Evolutionary conservation across 2,113 vertebrate species (phyloP), one percentile per base, ranked within the genome.

Genomic region (Papio anubis): DNA sequence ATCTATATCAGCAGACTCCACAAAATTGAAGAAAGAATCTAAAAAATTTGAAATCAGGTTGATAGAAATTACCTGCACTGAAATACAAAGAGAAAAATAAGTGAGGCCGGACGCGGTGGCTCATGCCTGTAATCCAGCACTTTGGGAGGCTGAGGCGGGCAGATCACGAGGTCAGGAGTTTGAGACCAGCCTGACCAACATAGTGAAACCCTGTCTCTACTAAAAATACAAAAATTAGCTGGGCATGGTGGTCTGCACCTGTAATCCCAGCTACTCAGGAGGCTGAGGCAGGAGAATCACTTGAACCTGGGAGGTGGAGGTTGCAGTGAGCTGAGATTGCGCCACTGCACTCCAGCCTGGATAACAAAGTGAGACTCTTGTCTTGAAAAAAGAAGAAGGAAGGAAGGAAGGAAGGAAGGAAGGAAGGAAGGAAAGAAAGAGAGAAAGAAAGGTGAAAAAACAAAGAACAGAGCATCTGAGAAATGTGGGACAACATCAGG

Each of bases 21-120:
- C 43, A 38, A 38, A 90, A 84, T 30, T 38, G 70, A 94, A 21
- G 27, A 43, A 90, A 76, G 57, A 94, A 72, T 45, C 72, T 27
- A 11, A 21, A 40, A 72, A 23, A 90, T 76, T 2, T 68, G 75
- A 80, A 84, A 48, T 27, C 21, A 75, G n/a, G 30, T 52, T 70
- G 61, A n/a, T 43, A 64, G 68, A 90, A 83, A 55, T 64, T 43
- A 75, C 50, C 78, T 7, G 52, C 35, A 55, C 45, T 76, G 57
- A 88, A 88, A 50, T 35, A 75, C 6, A 50, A 48, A 61, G n/a
- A 40, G 66, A 88, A 48, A 72, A 88, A 25, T 32, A 73, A 72
- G n/a, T 38, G 18, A 2, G 7, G 66, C 64, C 6, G 2, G 64
- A 32, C 1, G 2, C 2, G 32, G 32, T 68, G 32, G 64, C 64